Conservation (phyloP, 2,113 vertebrate genomes). For the Trachemys scripta region DNA sequence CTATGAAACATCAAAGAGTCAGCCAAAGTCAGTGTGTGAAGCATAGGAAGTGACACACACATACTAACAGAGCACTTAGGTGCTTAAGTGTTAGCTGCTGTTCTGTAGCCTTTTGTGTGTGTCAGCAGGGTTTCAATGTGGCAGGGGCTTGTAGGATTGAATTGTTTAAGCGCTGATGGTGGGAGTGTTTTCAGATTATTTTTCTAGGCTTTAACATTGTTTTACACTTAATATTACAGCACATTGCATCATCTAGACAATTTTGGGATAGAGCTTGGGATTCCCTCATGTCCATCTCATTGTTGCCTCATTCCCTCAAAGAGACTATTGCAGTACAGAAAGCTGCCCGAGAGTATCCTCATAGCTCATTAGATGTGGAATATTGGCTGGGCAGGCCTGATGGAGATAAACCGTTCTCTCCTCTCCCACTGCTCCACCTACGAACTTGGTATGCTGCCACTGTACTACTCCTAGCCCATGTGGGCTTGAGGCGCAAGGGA, state of each 20-base stretch:
- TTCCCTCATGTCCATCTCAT: not conserved
- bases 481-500: not conserved
- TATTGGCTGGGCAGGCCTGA: not conserved
- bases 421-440: not conserved
- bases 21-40: not conserved
- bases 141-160: not conserved
- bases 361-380: not conserved
- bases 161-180: not conserved
- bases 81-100: not conserved
- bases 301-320: not conserved
- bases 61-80: not conserved
- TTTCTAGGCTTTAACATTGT: not conserved
- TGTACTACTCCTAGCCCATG: accelerated
- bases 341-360: not conserved
- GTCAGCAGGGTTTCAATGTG: not conserved
- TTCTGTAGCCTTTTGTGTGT: not conserved
- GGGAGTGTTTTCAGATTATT: not conserved
- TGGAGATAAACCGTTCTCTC: not conserved
- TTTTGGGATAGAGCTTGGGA: not conserved
- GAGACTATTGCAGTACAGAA: accelerated
- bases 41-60: not conserved
- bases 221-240: not conserved
- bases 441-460: not conserved
- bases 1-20: not conserved
- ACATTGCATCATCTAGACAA: accelerated